phyloP scores from a whole-genome alignment of 2,113 vertebrate species.

The Phylloscopus whistleri region DNA sequence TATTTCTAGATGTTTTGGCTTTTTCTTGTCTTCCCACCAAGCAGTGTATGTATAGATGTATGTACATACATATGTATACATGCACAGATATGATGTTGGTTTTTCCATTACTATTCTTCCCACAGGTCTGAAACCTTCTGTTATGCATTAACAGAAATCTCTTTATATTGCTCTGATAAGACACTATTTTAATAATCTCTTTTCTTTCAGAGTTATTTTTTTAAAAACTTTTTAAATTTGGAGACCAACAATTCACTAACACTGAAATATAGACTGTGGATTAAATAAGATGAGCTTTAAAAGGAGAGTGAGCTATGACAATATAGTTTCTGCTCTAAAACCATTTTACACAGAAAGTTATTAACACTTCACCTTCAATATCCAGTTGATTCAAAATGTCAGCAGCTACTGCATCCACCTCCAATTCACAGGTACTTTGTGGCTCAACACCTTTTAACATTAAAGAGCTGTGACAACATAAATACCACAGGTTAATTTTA shows the following conservation, averaged over 20 bases:
- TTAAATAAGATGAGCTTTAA: not conserved
- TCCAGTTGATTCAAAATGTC: slow-evolving; percentile 94
- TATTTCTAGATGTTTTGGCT: not conserved
- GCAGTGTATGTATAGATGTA: not conserved
- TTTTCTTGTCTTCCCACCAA: not conserved
- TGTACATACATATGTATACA: not conserved
- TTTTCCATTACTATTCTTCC: not conserved
- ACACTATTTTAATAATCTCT: not conserved
- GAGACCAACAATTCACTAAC: not conserved
- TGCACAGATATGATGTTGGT: not conserved
- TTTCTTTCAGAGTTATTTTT: not conserved
- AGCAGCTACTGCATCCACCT: slow-evolving; percentile 95
- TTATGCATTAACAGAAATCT: not conserved
- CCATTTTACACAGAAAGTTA: not conserved
- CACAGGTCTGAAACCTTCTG: not conserved
- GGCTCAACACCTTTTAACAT: slow-evolving; percentile 85
- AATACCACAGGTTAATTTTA: slow-evolving; percentile 13
- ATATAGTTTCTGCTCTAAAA: not conserved
- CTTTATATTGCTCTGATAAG: not conserved
- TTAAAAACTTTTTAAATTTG: not conserved
- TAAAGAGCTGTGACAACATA: slow-evolving; percentile 81
- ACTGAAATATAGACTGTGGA: not conserved
- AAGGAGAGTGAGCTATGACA: not conserved
- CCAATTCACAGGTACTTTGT: slow-evolving; percentile 96
- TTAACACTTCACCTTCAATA: slow-evolving; percentile 84